phyloP scores from a whole-genome alignment of 2,113 vertebrate species.

The Elephas maximus region DNA sequence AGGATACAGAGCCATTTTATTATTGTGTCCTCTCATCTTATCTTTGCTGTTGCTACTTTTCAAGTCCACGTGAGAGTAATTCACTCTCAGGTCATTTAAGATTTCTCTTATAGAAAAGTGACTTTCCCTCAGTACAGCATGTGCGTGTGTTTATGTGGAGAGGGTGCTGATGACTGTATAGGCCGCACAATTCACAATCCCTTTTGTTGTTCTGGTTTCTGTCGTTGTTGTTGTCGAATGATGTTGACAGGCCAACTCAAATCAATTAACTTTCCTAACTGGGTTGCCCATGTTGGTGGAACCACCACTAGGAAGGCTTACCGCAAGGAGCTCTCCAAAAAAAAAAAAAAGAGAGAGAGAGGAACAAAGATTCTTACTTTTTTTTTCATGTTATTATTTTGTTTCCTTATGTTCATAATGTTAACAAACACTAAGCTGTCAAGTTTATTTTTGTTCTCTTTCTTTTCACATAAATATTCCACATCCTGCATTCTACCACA shows the following conservation, averaged over 20 bases:
- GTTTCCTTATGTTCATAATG: not conserved
- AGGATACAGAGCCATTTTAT: not conserved
- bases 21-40: not conserved
- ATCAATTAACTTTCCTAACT: not conserved
- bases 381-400: conserved; percentile 40
- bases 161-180: not conserved
- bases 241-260: not conserved
- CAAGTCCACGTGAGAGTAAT: not conserved
- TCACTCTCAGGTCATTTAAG: not conserved
- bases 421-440: not conserved
- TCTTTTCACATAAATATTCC: conserved; percentile 6
- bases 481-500: not conserved
- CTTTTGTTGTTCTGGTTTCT: not conserved
- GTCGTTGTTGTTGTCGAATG: not conserved
- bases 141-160: not conserved
- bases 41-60: not conserved
- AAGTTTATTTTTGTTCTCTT: not conserved
- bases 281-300: not conserved
- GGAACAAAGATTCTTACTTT: not conserved
- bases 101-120: not conserved
- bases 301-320: not conserved
- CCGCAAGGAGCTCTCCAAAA: not conserved
- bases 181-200: not conserved
- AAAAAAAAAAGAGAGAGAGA: not conserved
- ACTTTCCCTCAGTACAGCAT: not conserved